Conservation (phyloP, 2,797 vertebrate genomes). For the Muraenolepis orangiensis region DNA sequence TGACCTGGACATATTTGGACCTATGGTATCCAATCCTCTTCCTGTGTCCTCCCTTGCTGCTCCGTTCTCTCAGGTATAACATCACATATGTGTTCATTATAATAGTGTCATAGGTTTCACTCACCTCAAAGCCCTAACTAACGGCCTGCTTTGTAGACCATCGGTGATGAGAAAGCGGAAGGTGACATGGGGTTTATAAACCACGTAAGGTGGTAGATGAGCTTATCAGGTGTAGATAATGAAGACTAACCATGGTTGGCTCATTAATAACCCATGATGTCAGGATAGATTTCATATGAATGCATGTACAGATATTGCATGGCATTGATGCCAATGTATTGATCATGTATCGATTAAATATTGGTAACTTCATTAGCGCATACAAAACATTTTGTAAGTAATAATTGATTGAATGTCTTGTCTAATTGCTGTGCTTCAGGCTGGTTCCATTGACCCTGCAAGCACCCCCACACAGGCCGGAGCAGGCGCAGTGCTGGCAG, state of each 20-base stretch:
- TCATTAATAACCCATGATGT: background rate
- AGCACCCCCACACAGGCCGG: constrained; percentile 66
- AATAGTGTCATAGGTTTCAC: background rate
- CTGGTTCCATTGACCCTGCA: constrained; percentile 74
- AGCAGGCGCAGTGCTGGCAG: constrained; percentile 48
- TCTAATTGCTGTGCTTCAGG: constrained; percentile 63
- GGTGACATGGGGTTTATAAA: background rate
- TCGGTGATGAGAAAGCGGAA: background rate
- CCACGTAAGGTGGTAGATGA: no score
- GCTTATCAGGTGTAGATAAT: no score
- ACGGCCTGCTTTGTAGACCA: background rate
- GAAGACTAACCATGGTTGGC: no score
- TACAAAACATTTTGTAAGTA: background rate
- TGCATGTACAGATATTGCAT: background rate
- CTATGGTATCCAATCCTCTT: constrained; percentile 98
- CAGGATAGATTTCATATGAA: background rate
- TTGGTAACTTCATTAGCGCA: background rate
- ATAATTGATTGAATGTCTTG: background rate
- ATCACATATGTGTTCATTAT: background rate
- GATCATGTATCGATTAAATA: background rate
- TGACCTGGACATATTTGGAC: constrained; percentile 97
- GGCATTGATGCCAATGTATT: background rate
- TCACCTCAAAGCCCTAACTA: background rate
- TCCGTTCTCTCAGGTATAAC: constrained; percentile 72
- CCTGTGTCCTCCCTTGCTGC: constrained; percentile 74